Conservation (phyloP, 2,888 invertebrate species). For the Trachelus iudaicus region DNA sequence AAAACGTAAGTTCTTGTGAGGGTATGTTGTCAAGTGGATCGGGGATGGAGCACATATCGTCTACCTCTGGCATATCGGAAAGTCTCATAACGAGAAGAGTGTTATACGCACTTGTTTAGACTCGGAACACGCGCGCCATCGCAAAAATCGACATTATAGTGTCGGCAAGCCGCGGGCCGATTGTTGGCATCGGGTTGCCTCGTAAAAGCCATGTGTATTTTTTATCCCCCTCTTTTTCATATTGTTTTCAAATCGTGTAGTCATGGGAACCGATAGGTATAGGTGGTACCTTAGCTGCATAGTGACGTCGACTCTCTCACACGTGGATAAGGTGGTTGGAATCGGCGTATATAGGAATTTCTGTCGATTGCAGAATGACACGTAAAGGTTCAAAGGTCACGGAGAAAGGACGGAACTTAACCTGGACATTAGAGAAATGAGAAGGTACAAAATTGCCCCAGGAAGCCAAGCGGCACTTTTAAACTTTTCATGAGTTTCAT, state of each 20-base stretch:
- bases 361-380: background rate
- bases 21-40: background rate
- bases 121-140: slow-evolving; percentile 34
- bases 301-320: background rate
- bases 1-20: background rate
- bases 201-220: slow-evolving; percentile 45
- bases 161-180: slow-evolving; percentile 22
- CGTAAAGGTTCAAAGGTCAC: background rate
- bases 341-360: background rate
- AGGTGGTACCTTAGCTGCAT: background rate
- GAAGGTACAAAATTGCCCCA: background rate
- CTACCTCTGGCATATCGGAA: background rate
- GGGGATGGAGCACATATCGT: background rate
- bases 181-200: slow-evolving; percentile 47
- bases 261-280: slow-evolving; percentile 34
- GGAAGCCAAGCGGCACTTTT: background rate
- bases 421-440: background rate
- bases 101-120: slow-evolving; percentile 32
- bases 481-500: background rate
- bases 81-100: background rate
- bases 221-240: slow-evolving; percentile 19
- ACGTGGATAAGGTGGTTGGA: background rate
- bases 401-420: background rate
- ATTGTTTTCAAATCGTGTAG: slow-evolving; percentile 34
- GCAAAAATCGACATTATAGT: slow-evolving; percentile 36